Evolutionary conservation across 2,888 invertebrate species (phyloP), one percentile per base, ranked within the genome.

Genomic region (Amphipyra tragopoginis): DNA sequence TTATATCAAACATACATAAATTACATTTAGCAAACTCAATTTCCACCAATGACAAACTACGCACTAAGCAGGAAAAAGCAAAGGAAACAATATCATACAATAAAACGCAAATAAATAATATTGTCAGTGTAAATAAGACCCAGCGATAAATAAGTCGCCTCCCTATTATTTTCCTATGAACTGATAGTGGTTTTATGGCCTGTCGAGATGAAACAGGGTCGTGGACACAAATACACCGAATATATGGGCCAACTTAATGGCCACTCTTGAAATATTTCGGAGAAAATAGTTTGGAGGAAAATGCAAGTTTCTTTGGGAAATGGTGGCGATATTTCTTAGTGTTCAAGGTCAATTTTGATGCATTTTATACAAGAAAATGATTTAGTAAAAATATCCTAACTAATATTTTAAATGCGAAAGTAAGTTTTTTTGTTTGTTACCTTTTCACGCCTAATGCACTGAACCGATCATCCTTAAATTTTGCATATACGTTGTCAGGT

Each of bases 161-260:
- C 79, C 75, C 80, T 79, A 87, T 86, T 85, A 85, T 85, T 84
- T 82, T 82, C 78, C 73, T 81, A 85, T 84, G 78, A 82, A 82
- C 83, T 83, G 82, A 83, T 86, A 77, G 84, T 77, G 53, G 45
- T 60, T 78, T 74, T 80, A 72, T 58, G 54, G 72, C 56, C 72
- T 68, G 67, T 57, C 53, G 55, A 56, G 72, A 79, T 83, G 80
- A 83, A 79, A 73, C 79, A 83, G 70, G 50, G 61, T 55, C 52
- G 57, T 38, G 65, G 57, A 68, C 57, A 59, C 52, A 74, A 78
- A 79, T 79, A 79, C 70, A 77, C 72, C 59, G 70, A 68, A 85
- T 83, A 84, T 82, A 86, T 75, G 71, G 67, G 70, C 49, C 51
- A 55, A 58, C 61, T 76, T 84, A 85, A 84, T 82, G 79, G 75